Evolutionary conservation across 92 coral and sea anemone species (phyloP).

Genomic region (Porites divaricata): DNA sequence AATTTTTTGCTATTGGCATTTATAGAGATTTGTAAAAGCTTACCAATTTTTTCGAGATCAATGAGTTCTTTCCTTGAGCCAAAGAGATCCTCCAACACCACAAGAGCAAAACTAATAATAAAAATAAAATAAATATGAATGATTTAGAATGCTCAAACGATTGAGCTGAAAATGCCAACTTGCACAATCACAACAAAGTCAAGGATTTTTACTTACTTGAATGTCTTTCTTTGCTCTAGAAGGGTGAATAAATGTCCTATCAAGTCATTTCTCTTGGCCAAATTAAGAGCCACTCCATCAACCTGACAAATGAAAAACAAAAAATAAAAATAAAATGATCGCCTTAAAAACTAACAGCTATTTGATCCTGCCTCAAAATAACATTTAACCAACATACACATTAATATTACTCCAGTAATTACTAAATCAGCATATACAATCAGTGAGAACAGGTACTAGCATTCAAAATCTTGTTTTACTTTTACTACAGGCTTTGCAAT

Average conservation of each 20-base stretch:
- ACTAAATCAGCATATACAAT: too few species aligned
- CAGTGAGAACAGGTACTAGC: too few species aligned
- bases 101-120: slow-evolving; percentile 64
- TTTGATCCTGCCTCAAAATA: too few species aligned
- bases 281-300: slow-evolving; percentile 71
- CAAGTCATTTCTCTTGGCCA: slow-evolving; percentile 83
- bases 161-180: background rate
- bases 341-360: background rate
- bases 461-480: too few species aligned
- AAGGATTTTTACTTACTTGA: slow-evolving; percentile 67
- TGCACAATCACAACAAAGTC: background rate
- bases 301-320: slow-evolving; percentile 51
- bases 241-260: slow-evolving; percentile 78
- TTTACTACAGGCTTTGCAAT: too few species aligned
- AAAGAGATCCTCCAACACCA: slow-evolving; percentile 81
- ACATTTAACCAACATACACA: too few species aligned
- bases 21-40: background rate
- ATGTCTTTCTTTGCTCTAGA: slow-evolving; percentile 68
- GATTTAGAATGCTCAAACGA: background rate
- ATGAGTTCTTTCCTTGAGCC: slow-evolving; percentile 78
- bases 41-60: slow-evolving; percentile 63
- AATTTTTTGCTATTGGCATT: too few species aligned
- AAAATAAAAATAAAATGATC: background rate
- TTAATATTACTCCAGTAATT: too few species aligned
- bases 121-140: background rate